Percentiles rank a stretch among this genome's conserved stretches.
phyloP scores from a whole-genome alignment of 2,797 vertebrate species.

The Sebastes hubbsi region DNA sequence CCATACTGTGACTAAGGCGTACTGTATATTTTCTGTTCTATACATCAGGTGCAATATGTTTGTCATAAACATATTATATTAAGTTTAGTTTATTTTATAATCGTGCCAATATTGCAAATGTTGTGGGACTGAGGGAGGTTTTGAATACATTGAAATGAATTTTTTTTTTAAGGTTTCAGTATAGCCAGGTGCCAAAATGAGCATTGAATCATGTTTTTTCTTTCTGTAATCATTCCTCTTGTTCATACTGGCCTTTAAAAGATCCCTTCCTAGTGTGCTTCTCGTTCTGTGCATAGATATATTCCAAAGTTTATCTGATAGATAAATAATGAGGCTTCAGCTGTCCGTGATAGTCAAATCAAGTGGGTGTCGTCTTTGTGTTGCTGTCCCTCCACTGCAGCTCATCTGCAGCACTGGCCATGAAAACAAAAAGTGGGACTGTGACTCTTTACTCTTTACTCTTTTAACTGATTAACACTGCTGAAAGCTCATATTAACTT shows the following conservation, averaged over 20 bases:
- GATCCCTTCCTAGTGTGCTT: too few species aligned
- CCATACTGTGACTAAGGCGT: not conserved
- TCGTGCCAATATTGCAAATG: not conserved
- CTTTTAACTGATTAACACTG: not conserved
- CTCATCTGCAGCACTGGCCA: not conserved
- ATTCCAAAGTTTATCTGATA: not conserved
- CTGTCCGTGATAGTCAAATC: not conserved
- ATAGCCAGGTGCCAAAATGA: not conserved
- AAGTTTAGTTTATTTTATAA: not conserved
- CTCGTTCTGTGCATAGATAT: not conserved
- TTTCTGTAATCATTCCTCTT: not conserved
- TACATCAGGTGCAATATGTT: not conserved
- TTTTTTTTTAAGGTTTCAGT: not conserved
- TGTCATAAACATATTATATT: not conserved
- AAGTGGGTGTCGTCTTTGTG: not conserved
- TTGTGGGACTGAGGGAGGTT: not conserved
- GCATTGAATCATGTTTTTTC: not conserved
- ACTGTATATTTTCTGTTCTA: not conserved
- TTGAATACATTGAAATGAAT: not conserved
- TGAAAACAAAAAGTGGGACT: not conserved
- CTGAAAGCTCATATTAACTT: not conserved
- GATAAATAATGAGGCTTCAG: not conserved
- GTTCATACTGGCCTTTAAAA: too few species aligned
- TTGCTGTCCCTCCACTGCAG: not conserved
- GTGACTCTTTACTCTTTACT: not conserved